These are phyloP conservation scores for Torymus aiolomorphi DNA, from an alignment of 2,888 invertebrate genomes.

Conservation along the genomic window DNA sequence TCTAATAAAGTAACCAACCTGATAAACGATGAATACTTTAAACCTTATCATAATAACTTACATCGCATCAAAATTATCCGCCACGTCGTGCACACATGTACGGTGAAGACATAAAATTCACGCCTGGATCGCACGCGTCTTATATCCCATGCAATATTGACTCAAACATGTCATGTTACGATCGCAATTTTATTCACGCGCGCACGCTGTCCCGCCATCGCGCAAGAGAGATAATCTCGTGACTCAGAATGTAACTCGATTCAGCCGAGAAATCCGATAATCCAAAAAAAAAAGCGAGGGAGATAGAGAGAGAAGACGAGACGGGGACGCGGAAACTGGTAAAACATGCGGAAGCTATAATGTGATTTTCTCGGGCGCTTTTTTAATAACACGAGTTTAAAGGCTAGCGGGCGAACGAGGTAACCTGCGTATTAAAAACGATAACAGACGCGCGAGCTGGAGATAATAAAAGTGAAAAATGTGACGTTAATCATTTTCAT, in stretches of 20 bases:
- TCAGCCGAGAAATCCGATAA: conserved; percentile 40
- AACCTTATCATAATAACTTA: too few species aligned
- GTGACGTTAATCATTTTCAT: too few species aligned
- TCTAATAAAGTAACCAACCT: too few species aligned
- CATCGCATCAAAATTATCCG: too few species aligned
- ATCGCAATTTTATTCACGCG: conserved; percentile 30
- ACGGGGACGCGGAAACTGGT: background rate
- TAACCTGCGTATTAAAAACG: background rate
- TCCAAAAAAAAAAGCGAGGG: conserved; percentile 1
- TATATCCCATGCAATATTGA: conserved; percentile 22
- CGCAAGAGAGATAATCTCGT: conserved; percentile 34
- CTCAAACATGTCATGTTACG: conserved; percentile 28
- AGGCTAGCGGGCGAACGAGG: background rate
- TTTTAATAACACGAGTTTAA: conserved; percentile 23
- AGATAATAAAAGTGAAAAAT: background rate
- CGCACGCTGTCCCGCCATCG: background rate
- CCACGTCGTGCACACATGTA: too few species aligned
- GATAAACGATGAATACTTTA: too few species aligned
- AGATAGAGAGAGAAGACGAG: too few species aligned
- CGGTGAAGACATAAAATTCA: background rate
- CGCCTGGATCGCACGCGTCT: background rate
- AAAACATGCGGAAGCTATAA: conserved; percentile 27
- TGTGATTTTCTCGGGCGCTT: conserved; percentile 13
- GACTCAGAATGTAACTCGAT: conserved; percentile 42
- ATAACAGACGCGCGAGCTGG: background rate